phyloP scores from a whole-genome alignment of 2,797 vertebrate species.

The Meda fulgida region DNA sequence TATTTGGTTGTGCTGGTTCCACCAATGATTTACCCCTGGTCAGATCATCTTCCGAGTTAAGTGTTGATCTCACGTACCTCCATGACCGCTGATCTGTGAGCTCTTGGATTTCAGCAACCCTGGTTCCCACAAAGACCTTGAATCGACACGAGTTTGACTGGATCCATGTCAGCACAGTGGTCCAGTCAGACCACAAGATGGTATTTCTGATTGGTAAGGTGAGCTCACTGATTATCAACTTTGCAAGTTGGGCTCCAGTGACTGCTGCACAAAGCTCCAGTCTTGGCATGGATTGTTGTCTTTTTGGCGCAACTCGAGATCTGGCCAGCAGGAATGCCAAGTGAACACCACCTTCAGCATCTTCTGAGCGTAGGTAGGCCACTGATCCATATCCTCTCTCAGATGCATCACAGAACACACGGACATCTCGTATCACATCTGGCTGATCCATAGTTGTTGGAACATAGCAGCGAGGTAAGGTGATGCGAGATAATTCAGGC shows the following conservation, averaged over 20 bases:
- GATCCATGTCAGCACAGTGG: slow-evolving; percentile 27
- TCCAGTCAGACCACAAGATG: slow-evolving; percentile 20
- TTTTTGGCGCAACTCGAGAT: slow-evolving; percentile 9
- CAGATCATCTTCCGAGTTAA: slow-evolving; percentile 20
- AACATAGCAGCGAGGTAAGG: background rate
- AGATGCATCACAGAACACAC: too few relatives aligned
- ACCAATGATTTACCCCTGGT: slow-evolving; percentile 11
- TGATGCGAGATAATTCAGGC: background rate
- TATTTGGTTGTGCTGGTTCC: too few relatives aligned
- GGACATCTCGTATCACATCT: background rate
- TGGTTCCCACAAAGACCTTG: background rate
- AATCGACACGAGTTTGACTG: background rate
- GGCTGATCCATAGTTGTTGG: background rate
- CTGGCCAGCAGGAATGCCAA: slow-evolving; percentile 13
- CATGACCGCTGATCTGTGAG: background rate
- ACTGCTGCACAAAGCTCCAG: slow-evolving; percentile 35
- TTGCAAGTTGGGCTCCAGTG: slow-evolving; percentile 30
- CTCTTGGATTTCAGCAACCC: background rate
- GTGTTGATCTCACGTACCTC: slow-evolving; percentile 1
- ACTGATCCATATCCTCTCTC: slow-evolving; percentile 32
- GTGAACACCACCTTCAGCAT: background rate
- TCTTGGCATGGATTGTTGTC: background rate
- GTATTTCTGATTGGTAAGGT: background rate
- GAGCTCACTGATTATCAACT: slow-evolving; percentile 22
- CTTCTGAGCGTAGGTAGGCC: slow-evolving; percentile 7